These are phyloP conservation scores for Mythimna vitellina DNA, from an alignment of 2,888 invertebrate species.

Conservation along the genomic window DNA sequence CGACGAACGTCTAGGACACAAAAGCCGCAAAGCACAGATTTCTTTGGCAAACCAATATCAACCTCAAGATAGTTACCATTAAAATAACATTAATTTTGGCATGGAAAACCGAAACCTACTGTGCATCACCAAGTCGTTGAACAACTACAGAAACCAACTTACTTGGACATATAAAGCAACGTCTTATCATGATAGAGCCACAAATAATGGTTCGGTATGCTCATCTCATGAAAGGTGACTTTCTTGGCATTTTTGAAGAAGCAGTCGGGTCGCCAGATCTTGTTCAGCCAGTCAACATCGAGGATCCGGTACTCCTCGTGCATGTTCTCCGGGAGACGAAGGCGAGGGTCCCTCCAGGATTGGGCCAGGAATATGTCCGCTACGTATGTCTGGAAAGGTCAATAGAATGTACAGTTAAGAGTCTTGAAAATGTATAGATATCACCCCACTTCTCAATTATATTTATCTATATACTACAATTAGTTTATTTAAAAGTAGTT, in stretches of 20 bases:
- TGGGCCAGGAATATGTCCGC: constrained; percentile 98
- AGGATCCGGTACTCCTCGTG: constrained; percentile 97
- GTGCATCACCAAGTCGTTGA: neutral
- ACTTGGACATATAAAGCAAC: constrained; percentile 98
- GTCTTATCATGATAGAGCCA: constrained; percentile 98
- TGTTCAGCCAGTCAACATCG: constrained; percentile 97
- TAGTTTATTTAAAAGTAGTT: too few relatives aligned
- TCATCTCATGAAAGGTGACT: constrained; percentile 98
- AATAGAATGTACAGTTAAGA: neutral
- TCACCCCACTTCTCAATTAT: neutral
- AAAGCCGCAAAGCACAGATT: neutral
- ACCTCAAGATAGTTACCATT: neutral
- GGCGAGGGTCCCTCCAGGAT: constrained; percentile 97
- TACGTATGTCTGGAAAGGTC: constrained; percentile 95
- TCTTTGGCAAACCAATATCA: neutral
- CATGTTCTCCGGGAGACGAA: constrained; percentile 98
- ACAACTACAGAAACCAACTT: neutral
- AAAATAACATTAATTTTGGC: neutral
- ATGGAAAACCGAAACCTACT: too few relatives aligned
- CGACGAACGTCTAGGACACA: too few relatives aligned
- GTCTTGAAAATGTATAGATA: neutral
- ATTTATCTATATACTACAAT: neutral
- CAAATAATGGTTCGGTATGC: constrained; percentile 97
- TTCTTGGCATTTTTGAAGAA: constrained; percentile 98
- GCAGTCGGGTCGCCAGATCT: constrained; percentile 98